These are phyloP conservation scores for Sepioteuthis lessoniana DNA, from an alignment of 2,888 invertebrate species.

Conservation along the genomic window DNA sequence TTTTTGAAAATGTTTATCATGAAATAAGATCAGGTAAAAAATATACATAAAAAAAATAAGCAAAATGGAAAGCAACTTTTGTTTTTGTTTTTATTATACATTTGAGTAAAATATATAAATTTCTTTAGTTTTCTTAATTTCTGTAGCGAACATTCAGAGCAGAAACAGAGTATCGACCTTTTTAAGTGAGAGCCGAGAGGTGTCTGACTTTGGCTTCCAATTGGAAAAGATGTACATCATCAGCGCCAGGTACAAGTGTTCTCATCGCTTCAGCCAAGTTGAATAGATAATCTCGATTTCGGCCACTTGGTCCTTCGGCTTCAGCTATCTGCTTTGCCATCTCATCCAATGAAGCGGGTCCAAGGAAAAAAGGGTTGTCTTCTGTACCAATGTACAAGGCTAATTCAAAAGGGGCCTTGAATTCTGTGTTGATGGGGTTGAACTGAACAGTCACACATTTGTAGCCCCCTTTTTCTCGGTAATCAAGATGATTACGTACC, in stretches of 20 bases:
- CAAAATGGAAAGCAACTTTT: not conserved
- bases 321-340: constrained; percentile 87
- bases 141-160: not conserved
- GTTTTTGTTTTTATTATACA: constrained; percentile 40
- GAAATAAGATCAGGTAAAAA: not conserved
- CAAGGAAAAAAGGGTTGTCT: constrained; percentile 87
- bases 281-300: constrained; percentile 92
- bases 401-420: constrained; percentile 79
- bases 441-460: constrained; percentile 83
- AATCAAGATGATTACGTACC: constrained; percentile 89
- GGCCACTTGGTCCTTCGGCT: constrained; percentile 87
- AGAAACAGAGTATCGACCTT: not conserved
- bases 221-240: constrained; percentile 85
- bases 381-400: constrained; percentile 88
- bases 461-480: constrained; percentile 94
- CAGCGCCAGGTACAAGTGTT: constrained; percentile 80
- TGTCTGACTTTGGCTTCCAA: constrained; percentile 81
- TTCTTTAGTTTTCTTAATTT: not conserved
- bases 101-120: constrained; percentile 41
- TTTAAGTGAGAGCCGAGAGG: constrained; percentile 46
- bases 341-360: constrained; percentile 83
- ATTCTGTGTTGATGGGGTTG: constrained; percentile 78
- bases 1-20: not conserved
- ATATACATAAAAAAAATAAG: not conserved
- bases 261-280: constrained; percentile 87